These are phyloP conservation scores for Edolisoma coerulescens DNA, from an alignment of 2,113 vertebrate genomes.

Conservation along the genomic window DNA sequence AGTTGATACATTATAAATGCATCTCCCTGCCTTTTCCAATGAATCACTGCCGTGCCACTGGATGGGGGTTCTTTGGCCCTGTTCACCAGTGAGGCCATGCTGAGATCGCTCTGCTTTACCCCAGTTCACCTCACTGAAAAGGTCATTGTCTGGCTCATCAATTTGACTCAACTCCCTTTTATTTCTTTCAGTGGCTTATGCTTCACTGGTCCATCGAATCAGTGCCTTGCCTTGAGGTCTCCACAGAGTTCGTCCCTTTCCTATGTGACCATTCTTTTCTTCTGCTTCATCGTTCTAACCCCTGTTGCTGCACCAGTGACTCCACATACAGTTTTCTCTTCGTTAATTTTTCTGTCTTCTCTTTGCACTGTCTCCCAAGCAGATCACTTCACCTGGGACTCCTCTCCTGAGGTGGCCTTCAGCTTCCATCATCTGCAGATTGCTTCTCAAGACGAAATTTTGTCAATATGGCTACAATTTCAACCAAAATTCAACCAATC, in stretches of 20 bases:
- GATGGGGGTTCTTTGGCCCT: not conserved
- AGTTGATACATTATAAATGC: not conserved
- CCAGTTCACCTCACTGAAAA: not conserved
- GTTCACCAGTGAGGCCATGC: not conserved
- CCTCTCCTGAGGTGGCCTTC: not conserved
- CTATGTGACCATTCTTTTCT: not conserved
- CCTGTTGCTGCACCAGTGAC: not conserved
- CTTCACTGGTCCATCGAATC: conserved; percentile 2
- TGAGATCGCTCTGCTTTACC: not conserved
- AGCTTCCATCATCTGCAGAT: not conserved
- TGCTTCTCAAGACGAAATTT: not conserved
- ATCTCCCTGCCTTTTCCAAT: not conserved
- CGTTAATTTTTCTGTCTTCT: not conserved
- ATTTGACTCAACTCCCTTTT: not conserved
- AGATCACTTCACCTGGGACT: not conserved
- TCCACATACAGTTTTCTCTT: not conserved
- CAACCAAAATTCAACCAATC: not conserved
- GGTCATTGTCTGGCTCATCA: not conserved
- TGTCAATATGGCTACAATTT: not conserved
- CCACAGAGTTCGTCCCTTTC: not conserved
- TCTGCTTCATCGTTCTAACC: not conserved
- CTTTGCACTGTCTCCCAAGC: not conserved
- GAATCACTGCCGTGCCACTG: not conserved
- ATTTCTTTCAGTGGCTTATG: not conserved
- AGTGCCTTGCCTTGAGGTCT: conserved; percentile 8